Conservation (phyloP, 2,113 vertebrate genomes). For the Lampris incognitus region DNA sequence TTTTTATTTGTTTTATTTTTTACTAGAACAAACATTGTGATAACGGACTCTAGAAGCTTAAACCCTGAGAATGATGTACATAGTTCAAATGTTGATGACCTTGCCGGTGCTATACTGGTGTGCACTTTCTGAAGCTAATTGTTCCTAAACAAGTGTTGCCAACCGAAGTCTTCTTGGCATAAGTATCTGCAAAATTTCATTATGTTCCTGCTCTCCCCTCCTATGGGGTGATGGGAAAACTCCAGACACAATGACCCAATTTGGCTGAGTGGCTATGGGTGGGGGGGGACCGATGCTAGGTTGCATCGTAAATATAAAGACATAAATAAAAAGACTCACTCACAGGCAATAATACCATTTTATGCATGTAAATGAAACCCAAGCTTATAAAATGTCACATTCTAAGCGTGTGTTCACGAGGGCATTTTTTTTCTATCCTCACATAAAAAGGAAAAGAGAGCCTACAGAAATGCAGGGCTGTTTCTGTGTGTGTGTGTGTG, state of each 20-base stretch:
- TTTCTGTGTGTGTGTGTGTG: conserved; percentile 15
- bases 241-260: conserved; percentile 81
- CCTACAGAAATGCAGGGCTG: conserved; percentile 87
- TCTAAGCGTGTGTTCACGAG: conserved; percentile 58
- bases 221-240: conserved; percentile 65
- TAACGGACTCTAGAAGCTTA: conserved; percentile 64
- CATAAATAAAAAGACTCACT: conserved; percentile 78
- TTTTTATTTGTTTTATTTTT: conserved; percentile 22
- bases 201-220: conserved; percentile 55
- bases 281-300: conserved; percentile 48
- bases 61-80: conserved; percentile 39
- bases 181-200: conserved; percentile 62
- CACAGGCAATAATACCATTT: conserved; percentile 47
- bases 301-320: conserved; percentile 76
- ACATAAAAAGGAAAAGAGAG: conserved; percentile 79
- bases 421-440: conserved; percentile 58
- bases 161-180: conserved; percentile 37
- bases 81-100: conserved; percentile 46
- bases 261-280: conserved; percentile 64
- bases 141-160: conserved; percentile 2
- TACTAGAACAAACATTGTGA: conserved; percentile 61
- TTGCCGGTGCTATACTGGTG: conserved; percentile 14
- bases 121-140: conserved; percentile 30
- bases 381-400: conserved; percentile 55
- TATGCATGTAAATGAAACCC: conserved; percentile 50